Percentiles rank a stretch among this genome's conserved stretches.
Evolutionary conservation across 1,140 invertebrate species (phyloP).

Genomic region (Brachionus paranguensis): DNA sequence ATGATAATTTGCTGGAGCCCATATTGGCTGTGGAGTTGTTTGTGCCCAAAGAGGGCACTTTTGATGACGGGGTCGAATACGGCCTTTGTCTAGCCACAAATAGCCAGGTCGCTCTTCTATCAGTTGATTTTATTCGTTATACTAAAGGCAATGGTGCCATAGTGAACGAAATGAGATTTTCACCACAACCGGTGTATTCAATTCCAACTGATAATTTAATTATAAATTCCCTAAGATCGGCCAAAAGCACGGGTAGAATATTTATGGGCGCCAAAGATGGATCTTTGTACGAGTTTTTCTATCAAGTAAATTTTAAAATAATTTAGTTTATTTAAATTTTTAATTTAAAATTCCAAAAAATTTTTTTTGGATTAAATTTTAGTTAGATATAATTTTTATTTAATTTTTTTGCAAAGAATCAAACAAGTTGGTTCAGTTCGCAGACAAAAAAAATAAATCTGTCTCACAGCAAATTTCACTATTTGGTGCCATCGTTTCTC

Average conservation of each 20-base stretch:
- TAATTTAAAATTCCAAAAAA: neutral
- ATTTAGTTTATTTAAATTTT: neutral
- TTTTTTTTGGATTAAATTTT: neutral
- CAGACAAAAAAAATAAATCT: conserved; percentile 91
- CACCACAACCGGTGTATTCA: conserved; percentile 85
- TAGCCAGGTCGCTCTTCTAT: conserved; percentile 83
- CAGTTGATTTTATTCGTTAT: conserved; percentile 62
- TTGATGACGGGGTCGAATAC: conserved; percentile 84
- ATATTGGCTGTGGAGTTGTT: conserved; percentile 18
- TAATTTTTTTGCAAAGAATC: conserved; percentile 45
- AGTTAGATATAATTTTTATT: conserved; percentile 44
- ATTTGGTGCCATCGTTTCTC: conserved; percentile 79
- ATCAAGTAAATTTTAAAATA: conserved; percentile 65
- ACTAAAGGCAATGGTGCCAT: conserved; percentile 39
- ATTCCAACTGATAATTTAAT: conserved; percentile 82
- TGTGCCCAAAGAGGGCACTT: conserved; percentile 46
- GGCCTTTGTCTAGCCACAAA: conserved; percentile 81
- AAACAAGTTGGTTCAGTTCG: conserved; percentile 82
- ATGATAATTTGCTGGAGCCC: neutral
- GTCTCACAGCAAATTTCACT: conserved; percentile 77
- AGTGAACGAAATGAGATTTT: conserved; percentile 75
- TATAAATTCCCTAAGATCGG: conserved; percentile 58
- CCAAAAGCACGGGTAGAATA: conserved; percentile 66
- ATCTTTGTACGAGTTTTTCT: conserved; percentile 86
- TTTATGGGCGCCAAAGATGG: conserved; percentile 92